These are phyloP conservation scores for Scytalopus superciliaris DNA, from an alignment of 2,113 vertebrate species.

Conservation along the genomic window DNA sequence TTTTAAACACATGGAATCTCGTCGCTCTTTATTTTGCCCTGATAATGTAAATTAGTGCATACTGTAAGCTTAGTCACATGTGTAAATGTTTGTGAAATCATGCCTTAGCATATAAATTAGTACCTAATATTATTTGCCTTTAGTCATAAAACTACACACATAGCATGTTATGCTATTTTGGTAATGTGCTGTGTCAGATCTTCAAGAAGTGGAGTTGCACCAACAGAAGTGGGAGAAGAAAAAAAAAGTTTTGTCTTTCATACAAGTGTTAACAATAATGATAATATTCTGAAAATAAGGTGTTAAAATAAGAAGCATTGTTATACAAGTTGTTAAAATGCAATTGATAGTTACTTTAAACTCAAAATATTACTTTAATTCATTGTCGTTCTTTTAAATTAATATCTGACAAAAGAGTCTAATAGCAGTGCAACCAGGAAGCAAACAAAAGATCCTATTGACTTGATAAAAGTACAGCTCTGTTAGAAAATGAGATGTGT, in stretches of 20 bases:
- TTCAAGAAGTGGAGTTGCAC: background rate
- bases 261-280: background rate
- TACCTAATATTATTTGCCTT: background rate
- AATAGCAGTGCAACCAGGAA: background rate
- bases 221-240: background rate
- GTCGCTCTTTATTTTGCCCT: background rate
- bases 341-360: background rate
- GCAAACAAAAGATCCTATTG: constrained; percentile 4
- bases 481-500: background rate
- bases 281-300: background rate
- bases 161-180: background rate
- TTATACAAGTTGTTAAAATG: background rate
- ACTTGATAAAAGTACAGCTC: background rate
- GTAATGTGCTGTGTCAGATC: background rate
- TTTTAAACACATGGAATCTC: background rate
- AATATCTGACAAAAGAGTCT: constrained; percentile 13
- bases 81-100: background rate
- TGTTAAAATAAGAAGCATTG: background rate
- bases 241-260: background rate
- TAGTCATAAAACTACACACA: background rate
- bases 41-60: background rate
- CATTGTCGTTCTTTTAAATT: background rate
- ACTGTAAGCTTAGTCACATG: background rate
- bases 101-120: constrained; percentile 5
- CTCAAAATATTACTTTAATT: background rate